Conservation (phyloP, 37 sponge, comb jelly and placozoan genomes). For the Tethya wilhelma region DNA sequence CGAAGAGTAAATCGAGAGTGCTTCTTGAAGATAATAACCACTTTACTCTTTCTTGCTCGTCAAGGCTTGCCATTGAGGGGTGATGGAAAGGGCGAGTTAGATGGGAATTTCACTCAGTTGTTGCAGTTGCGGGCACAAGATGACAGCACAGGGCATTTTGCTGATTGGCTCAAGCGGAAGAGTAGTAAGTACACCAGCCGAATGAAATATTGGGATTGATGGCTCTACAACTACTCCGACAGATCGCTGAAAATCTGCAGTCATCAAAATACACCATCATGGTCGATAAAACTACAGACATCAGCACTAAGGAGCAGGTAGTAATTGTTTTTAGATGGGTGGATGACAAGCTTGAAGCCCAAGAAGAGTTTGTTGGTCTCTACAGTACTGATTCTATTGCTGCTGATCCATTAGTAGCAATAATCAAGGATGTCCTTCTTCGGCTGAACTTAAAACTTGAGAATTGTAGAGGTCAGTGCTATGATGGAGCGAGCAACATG, state of each 20-base stretch:
- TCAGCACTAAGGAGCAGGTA: conserved; percentile 39
- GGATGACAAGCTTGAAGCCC: conserved; percentile 28
- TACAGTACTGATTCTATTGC: conserved; percentile 17
- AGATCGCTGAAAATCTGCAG: conserved; percentile 25
- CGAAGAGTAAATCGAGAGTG: conserved; percentile 15
- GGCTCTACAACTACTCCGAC: conserved; percentile 20
- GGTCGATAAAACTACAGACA: conserved; percentile 61
- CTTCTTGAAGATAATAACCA: conserved; percentile 19
- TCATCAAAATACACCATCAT: conserved; percentile 44
- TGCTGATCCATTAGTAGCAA: conserved; percentile 21
- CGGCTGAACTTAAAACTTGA: conserved; percentile 31
- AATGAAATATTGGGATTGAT: conserved; percentile 60
- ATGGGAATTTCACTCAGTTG: conserved; percentile 55
- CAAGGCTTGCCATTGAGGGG: conserved; percentile 52
- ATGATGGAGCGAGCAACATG: conserved; percentile 57
- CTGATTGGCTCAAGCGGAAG: conserved; percentile 53
- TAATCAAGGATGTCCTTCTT: conserved; percentile 36
- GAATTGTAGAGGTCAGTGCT: conserved; percentile 54
- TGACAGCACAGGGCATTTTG: conserved; percentile 11
- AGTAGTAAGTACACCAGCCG: conserved; percentile 56
- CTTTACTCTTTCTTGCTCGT: conserved; percentile 3
- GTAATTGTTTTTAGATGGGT: conserved; percentile 35
- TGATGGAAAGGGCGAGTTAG: conserved; percentile 13
- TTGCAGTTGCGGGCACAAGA: conserved; percentile 51
- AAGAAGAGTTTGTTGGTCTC: conserved; percentile 55